phyloP scores from a whole-genome alignment of 2,888 invertebrate genomes.

The Patella depressa region DNA sequence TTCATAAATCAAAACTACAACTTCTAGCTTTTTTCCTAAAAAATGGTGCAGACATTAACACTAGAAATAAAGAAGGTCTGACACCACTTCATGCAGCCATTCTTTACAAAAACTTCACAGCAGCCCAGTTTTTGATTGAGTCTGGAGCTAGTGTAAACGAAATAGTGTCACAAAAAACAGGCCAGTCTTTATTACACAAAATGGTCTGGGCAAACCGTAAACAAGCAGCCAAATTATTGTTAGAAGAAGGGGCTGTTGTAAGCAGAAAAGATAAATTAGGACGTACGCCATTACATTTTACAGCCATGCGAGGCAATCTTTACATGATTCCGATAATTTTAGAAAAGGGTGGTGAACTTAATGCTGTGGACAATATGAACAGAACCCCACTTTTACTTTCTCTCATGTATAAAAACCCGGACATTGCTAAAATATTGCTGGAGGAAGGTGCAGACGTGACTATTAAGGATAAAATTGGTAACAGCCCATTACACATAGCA shows the following conservation, averaged over 20 bases:
- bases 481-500: slow-evolving; percentile 56
- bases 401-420: slow-evolving; percentile 47
- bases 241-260: slow-evolving; percentile 50
- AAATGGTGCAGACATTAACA: slow-evolving; percentile 53
- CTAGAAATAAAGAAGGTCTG: slow-evolving; percentile 53
- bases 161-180: slow-evolving; percentile 47
- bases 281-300: slow-evolving; percentile 53
- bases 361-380: slow-evolving; percentile 44
- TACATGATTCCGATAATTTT: slow-evolving; percentile 49
- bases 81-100: slow-evolving; percentile 51
- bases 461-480: slow-evolving; percentile 48
- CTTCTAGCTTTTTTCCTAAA: slow-evolving; percentile 50
- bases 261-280: slow-evolving; percentile 49
- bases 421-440: slow-evolving; percentile 42
- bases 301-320: slow-evolving; percentile 47
- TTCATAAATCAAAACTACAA: slow-evolving; percentile 48
- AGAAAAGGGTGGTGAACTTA: slow-evolving; percentile 48
- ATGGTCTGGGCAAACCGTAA: slow-evolving; percentile 49
- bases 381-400: slow-evolving; percentile 49
- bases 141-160: slow-evolving; percentile 58
- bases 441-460: slow-evolving; percentile 49
- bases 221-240: slow-evolving; percentile 46
- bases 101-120: slow-evolving; percentile 48
- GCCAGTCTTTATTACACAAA: slow-evolving; percentile 55
- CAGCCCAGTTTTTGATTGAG: slow-evolving; percentile 52